Evolutionary conservation across 2,888 invertebrate species (phyloP).

Genomic region (Mythimna pallens): DNA sequence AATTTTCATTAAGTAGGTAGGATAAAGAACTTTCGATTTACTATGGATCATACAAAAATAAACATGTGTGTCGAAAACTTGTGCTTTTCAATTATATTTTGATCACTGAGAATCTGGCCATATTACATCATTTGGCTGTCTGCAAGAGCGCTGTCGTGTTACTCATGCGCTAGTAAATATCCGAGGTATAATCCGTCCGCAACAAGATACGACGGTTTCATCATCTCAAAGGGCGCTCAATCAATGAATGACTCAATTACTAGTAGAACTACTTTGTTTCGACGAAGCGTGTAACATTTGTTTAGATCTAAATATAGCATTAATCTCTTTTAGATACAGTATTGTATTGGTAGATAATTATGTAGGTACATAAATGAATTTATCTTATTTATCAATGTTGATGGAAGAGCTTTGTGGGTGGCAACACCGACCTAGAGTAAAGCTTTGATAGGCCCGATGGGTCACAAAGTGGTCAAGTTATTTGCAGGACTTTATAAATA

Average conservation of each 20-base stretch:
- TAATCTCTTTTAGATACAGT: constrained; percentile 7
- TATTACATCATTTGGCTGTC: constrained; percentile 30
- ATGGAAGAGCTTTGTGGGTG: constrained; percentile 48
- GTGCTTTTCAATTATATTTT: constrained; percentile 23
- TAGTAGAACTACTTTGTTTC: constrained; percentile 22
- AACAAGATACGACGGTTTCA: constrained; percentile 49
- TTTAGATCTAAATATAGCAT: constrained; percentile 19
- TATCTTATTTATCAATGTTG: constrained; percentile 28
- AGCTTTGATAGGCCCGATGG: constrained; percentile 68
- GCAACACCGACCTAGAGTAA: constrained; percentile 52
- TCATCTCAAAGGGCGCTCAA: constrained; percentile 43
- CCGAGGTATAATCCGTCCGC: constrained; percentile 24
- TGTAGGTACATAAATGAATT: neutral
- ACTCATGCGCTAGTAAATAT: constrained; percentile 35
- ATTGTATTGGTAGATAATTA: neutral
- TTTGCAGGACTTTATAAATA: constrained; percentile 75
- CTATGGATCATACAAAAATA: constrained; percentile 19
- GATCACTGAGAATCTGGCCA: neutral
- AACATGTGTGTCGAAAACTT: constrained; percentile 13
- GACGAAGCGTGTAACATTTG: constrained; percentile 15
- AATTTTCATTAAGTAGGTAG: neutral
- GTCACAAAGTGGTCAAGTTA: constrained; percentile 70
- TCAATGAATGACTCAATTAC: constrained; percentile 31
- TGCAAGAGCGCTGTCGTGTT: constrained; percentile 29
- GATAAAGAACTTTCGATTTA: neutral